A percentile compares a stretch with the other conserved stretches of the same genome.
Conservation (phyloP, 2,113 vertebrate genomes). For the Otis tarda region DNA sequence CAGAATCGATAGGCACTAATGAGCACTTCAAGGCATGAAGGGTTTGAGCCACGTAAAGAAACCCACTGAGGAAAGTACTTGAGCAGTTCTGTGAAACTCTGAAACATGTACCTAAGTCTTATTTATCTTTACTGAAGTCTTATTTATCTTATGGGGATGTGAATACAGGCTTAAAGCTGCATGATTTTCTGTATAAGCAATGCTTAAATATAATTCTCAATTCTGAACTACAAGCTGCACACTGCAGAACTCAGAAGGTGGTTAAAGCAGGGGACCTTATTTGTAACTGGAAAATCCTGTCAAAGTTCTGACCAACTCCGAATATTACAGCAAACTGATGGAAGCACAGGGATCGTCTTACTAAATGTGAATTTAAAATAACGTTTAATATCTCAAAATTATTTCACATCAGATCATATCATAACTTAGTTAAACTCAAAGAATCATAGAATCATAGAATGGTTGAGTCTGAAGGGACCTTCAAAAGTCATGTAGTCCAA, state of each 20-base stretch:
- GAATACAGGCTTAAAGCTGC: not conserved
- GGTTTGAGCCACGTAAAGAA: not conserved
- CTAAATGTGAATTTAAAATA: not conserved
- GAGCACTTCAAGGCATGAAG: not conserved
- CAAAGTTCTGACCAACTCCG: not conserved
- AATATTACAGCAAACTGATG: not conserved
- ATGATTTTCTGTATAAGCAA: not conserved
- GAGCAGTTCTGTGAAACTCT: not conserved
- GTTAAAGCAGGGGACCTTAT: not conserved
- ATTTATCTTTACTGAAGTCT: not conserved
- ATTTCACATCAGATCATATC: not conserved
- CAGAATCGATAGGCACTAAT: not conserved
- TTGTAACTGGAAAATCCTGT: not conserved
- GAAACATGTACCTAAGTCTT: not conserved
- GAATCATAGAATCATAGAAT: not conserved
- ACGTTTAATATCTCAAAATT: not conserved
- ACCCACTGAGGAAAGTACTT: not conserved
- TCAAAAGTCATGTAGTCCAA: too few relatives aligned
- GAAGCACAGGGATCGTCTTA: not conserved
- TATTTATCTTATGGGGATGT: not conserved
- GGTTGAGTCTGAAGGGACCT: too few relatives aligned
- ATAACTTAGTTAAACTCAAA: not conserved
- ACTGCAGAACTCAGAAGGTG: not conserved
- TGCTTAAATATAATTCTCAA: not conserved
- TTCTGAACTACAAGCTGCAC: not conserved